A percentile compares a stretch with the other conserved stretches of the same genome.
Evolutionary conservation across 2,113 vertebrate genomes (phyloP).

Genomic region (Strix uralensis): DNA sequence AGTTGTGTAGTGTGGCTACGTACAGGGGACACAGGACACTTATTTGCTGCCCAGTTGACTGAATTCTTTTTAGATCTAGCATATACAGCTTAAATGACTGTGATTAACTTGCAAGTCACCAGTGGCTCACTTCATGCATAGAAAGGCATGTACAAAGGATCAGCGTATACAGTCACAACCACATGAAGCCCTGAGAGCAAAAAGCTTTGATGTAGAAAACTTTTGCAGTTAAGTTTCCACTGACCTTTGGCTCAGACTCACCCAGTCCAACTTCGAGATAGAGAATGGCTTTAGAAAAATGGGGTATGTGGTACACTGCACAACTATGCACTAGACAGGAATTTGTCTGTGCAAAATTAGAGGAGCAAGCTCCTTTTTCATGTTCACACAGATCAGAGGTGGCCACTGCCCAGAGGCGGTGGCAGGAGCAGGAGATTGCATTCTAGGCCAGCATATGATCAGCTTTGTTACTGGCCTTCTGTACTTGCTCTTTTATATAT

Average conservation of each 20-base stretch:
- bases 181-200: background rate
- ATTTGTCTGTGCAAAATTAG: background rate
- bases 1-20: background rate
- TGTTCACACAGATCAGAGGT: background rate
- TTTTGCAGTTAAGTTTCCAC: background rate
- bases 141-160: background rate
- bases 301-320: background rate
- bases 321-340: background rate
- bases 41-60: background rate
- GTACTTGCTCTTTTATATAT: background rate
- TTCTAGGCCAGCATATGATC: background rate
- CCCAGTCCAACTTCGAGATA: background rate
- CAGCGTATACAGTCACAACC: background rate
- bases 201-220: background rate
- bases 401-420: background rate
- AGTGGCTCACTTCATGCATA: background rate
- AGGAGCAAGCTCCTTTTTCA: background rate
- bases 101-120: background rate
- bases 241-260: background rate
- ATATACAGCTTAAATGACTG: background rate
- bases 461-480: background rate
- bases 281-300: background rate
- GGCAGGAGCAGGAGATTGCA: background rate
- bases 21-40: background rate
- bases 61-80: background rate